Evolutionary conservation across 1,140 invertebrate genomes (phyloP), one percentile per base, ranked within the genome.

Genomic region (Drosophila mayri): DNA sequence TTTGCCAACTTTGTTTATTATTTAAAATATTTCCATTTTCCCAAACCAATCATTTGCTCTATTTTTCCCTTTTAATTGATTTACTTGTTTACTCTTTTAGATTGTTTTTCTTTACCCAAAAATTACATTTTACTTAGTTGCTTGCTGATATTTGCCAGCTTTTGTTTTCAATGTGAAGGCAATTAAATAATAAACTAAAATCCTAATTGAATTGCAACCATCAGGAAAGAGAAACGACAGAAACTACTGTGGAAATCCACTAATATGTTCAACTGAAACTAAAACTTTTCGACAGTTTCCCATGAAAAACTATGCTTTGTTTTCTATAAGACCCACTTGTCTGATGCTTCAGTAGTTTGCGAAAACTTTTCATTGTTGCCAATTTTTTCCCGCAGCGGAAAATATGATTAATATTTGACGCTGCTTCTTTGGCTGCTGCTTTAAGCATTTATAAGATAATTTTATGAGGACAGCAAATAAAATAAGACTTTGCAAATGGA

Each of bases 341-440:
- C 38, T 40, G 28, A 67, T 60, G 59, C 67, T 64, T 76, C 49
- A 67, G 55, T 76, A 72, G 76, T 66, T 81, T 14, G 14, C 12
- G 14, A 37, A 37, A 85, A 84, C 49, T 83, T 87, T 88, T 84
- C 64, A 88, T 84, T 80, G 84, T 77, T 66, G 46, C 58, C 67
- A 81, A 87, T 68, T 88, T 67, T 64, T 50, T 12, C 20, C 43
- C 44, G 37, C 52, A 57, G 63, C 59, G 58, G 66, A 10, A n/a
- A 54, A 84, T 87, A 78, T 88, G 68, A 87, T 87, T 88, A 80
- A 87, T 88, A 74, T 80, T 84, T 78, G 58, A 65, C 37, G 44
- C 73, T 50, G 67, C 60, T 46, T 16, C 72, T 43, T 63, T 79
- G 41, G 30, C 25, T 50, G 30, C 25, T 50, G 44, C 20, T 61